Evolutionary conservation across 2,797 vertebrate genomes (phyloP).

Genomic region (Platalea minor): DNA sequence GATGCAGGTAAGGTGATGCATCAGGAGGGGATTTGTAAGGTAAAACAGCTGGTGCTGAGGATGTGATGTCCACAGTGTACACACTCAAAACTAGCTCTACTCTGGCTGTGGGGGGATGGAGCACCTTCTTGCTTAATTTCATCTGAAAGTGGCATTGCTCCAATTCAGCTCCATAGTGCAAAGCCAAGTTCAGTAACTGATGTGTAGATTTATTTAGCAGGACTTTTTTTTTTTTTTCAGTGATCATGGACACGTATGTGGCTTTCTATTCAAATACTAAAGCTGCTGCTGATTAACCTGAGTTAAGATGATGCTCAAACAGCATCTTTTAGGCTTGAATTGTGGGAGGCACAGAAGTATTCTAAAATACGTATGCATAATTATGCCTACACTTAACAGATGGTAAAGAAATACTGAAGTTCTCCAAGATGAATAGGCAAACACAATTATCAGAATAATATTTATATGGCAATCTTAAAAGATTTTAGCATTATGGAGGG

Average conservation of each 20-base stretch:
- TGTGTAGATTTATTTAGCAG: neutral
- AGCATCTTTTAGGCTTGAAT: neutral
- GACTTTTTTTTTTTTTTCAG: neutral
- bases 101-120: neutral
- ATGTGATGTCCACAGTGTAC: rapidly evolving
- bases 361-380: neutral
- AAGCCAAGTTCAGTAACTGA: neutral
- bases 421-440: neutral
- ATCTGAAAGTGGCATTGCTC: neutral
- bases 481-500: neutral
- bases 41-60: neutral
- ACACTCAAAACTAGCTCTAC: neutral
- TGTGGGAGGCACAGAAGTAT: neutral
- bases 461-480: neutral
- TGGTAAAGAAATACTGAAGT: neutral
- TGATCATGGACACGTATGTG: rapidly evolving
- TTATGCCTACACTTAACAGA: neutral
- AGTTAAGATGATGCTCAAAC: neutral
- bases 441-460: neutral
- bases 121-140: neutral
- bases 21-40: neutral
- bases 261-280: neutral
- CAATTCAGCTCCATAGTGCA: neutral
- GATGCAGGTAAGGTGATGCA: neutral
- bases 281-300: neutral